phyloP scores from a whole-genome alignment of 2,797 vertebrate species.

The Amphiprion clarkii region DNA sequence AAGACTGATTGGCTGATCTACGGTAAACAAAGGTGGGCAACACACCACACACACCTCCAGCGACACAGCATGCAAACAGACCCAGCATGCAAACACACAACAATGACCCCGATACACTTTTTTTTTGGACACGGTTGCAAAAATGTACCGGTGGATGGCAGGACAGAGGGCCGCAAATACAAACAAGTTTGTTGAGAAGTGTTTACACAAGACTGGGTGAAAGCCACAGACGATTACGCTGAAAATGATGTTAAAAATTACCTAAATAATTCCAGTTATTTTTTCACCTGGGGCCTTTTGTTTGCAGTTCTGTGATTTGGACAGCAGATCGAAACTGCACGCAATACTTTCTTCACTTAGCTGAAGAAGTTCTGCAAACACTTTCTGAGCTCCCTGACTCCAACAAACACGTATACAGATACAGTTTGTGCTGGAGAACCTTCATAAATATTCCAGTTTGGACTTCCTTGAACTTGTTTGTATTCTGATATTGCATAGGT shows the following conservation, averaged over 20 bases:
- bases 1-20: conserved; percentile 40
- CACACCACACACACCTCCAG: conserved; percentile 23
- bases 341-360: no score
- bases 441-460: neutral
- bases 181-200: conserved; percentile 13
- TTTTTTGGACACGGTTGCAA: conserved; percentile 35
- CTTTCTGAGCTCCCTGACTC: neutral
- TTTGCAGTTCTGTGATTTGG: neutral
- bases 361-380: no score
- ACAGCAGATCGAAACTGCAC: neutral
- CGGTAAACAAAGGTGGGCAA: conserved; percentile 50
- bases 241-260: conserved; percentile 29
- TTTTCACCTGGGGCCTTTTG: neutral
- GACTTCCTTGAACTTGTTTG: neutral
- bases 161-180: conserved; percentile 5
- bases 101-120: conserved; percentile 51
- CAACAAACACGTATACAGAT: neutral
- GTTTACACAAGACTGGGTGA: conserved; percentile 13
- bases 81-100: conserved; percentile 66
- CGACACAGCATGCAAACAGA: conserved; percentile 66
- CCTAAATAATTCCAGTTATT: no score
- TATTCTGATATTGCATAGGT: conserved; percentile 2
- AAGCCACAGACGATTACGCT: conserved; percentile 2
- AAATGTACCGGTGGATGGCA: neutral
- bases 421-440: neutral